phyloP scores from a whole-genome alignment of 1,140 invertebrate genomes.

The silkworm (Bombyx mori) region DNA sequence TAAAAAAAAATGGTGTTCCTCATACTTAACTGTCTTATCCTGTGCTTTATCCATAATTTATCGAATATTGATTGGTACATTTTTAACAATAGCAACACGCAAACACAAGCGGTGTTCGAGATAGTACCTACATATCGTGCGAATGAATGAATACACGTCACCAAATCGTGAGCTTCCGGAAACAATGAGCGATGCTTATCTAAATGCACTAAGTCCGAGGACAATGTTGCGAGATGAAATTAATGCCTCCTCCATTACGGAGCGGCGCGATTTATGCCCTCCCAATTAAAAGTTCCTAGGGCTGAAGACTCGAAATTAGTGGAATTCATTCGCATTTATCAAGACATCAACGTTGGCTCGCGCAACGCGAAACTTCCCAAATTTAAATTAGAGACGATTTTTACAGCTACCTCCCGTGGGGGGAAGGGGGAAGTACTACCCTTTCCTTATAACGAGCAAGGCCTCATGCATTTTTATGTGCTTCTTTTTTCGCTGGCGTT shows the following conservation, averaged over 20 bases:
- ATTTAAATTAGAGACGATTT: conserved; percentile 72
- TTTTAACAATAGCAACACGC: too few species aligned
- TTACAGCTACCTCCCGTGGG: conserved; percentile 64
- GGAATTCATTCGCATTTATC: conserved; percentile 66
- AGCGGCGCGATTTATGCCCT: conserved; percentile 52
- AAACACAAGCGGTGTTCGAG: too few species aligned
- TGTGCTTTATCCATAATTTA: too few species aligned
- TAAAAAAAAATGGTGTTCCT: too few species aligned
- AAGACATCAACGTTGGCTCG: conserved; percentile 67
- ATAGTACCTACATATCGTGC: conserved; percentile 7
- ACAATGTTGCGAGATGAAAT: conserved; percentile 57
- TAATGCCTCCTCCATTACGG: conserved; percentile 55
- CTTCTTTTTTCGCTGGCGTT: conserved; percentile 73
- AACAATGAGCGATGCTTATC: conserved; percentile 63
- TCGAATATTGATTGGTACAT: too few species aligned
- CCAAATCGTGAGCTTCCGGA: conserved; percentile 26
- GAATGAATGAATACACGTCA: too few species aligned
- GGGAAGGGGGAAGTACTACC: conserved; percentile 58
- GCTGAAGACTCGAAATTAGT: conserved; percentile 66
- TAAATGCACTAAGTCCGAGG: conserved; percentile 35
- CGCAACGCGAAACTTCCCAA: conserved; percentile 67
- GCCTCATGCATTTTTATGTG: conserved; percentile 74
- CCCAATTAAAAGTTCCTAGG: conserved; percentile 67
- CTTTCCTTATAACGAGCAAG: conserved; percentile 72
- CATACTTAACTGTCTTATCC: too few species aligned